Evolutionary conservation across 2,113 vertebrate species (phyloP).

Genomic region (Cepphus grylle): DNA sequence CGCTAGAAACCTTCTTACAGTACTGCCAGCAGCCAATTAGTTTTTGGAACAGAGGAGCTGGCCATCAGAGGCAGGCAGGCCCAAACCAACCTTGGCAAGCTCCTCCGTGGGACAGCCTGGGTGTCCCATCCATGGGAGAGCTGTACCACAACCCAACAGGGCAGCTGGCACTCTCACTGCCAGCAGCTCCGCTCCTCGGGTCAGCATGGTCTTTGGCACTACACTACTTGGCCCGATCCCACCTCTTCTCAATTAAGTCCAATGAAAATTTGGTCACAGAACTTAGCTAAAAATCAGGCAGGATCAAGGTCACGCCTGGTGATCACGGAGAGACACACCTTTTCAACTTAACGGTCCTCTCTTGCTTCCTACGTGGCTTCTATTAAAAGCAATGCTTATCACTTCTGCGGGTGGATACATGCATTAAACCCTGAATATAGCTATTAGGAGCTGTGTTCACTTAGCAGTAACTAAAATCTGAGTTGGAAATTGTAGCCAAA

Average conservation of each 20-base stretch:
- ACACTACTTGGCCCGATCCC: background rate
- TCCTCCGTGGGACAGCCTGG: background rate
- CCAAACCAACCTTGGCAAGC: background rate
- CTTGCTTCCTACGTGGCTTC: conserved; percentile 28
- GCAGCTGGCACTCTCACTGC: background rate
- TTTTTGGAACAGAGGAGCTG: background rate
- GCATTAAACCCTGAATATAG: conserved; percentile 43
- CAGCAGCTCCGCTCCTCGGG: background rate
- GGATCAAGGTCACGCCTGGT: background rate
- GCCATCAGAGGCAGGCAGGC: background rate
- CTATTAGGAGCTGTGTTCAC: conserved; percentile 54
- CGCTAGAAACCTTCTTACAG: background rate
- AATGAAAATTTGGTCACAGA: background rate
- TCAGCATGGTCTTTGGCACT: background rate
- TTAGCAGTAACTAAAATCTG: conserved; percentile 45
- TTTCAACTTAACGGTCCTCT: conserved; percentile 19
- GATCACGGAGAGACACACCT: conserved; percentile 1
- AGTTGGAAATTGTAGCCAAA: conserved; percentile 62
- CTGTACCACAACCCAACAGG: background rate
- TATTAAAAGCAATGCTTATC: conserved; percentile 44
- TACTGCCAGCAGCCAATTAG: background rate
- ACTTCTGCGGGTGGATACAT: conserved; percentile 32
- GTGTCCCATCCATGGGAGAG: background rate
- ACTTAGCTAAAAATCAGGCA: background rate
- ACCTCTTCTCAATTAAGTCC: background rate